Conservation (phyloP, 2,113 vertebrate genomes). For the Hystrix cristata region DNA sequence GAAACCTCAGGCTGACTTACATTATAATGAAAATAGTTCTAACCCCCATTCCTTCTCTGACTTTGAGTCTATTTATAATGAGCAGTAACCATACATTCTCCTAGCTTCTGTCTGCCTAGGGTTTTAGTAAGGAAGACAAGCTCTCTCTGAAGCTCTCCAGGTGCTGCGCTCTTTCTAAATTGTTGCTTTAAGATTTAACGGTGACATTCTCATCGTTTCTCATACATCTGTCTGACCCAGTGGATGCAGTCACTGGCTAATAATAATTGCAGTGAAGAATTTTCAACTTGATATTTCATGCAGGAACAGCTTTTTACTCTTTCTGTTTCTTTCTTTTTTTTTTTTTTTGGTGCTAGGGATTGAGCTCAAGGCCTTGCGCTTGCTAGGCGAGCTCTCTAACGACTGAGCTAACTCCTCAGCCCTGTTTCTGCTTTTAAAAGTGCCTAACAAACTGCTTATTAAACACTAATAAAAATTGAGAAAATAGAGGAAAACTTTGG, state of each 20-base stretch:
- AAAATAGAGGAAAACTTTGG: constrained; percentile 23
- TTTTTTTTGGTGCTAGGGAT: too few relatives aligned
- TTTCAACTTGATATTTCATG: constrained; percentile 24
- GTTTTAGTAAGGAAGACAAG: constrained; percentile 44
- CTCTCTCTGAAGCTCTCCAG: constrained; percentile 72
- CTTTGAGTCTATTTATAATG: constrained; percentile 64
- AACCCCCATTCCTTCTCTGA: background rate
- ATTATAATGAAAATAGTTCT: constrained; percentile 46
- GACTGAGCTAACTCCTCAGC: too few relatives aligned
- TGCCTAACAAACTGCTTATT: background rate
- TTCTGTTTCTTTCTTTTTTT: background rate
- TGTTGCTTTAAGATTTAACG: background rate
- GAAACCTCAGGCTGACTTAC: constrained; percentile 29
- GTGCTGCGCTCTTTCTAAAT: constrained; percentile 33
- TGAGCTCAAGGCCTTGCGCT: too few relatives aligned
- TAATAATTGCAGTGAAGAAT: background rate
- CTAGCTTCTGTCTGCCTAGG: constrained; percentile 26
- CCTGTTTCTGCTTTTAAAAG: constrained; percentile 7
- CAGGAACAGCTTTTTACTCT: background rate
- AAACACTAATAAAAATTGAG: constrained; percentile 37
- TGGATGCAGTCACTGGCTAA: background rate
- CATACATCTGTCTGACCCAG: background rate
- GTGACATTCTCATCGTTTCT: background rate
- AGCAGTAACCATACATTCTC: constrained; percentile 38
- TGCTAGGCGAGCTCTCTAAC: too few relatives aligned